Evolutionary conservation across 2,888 invertebrate genomes (phyloP).

Genomic region (Pseudanteris insignis): DNA sequence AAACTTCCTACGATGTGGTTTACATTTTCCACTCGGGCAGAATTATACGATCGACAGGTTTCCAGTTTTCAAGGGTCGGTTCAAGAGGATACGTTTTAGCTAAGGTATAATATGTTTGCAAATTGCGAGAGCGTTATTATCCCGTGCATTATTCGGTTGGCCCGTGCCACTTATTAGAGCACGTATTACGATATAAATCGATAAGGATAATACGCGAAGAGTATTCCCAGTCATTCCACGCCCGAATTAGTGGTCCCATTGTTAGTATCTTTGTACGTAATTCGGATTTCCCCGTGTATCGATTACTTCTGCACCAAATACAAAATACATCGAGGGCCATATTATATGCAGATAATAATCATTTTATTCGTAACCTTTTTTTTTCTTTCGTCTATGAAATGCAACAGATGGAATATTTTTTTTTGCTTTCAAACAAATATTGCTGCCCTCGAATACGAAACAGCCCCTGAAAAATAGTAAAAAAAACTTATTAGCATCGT

Average conservation of each 20-base stretch:
- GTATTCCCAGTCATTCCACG: conserved; percentile 17
- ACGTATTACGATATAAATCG: conserved; percentile 32
- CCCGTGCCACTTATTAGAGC: conserved; percentile 28
- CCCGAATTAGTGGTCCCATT: conserved; percentile 21
- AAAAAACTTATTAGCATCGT: too few relatives aligned
- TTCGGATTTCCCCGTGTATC: conserved; percentile 11
- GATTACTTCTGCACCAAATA: conserved; percentile 10
- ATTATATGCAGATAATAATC: too few relatives aligned
- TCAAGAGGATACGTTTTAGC: conserved; percentile 24
- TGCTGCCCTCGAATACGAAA: too few relatives aligned
- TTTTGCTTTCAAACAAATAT: too few relatives aligned
- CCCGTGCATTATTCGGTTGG: conserved; percentile 24
- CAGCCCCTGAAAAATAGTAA: too few relatives aligned
- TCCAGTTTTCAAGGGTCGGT: conserved; percentile 22
- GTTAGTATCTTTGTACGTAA: conserved; percentile 14
- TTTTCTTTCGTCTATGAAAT: too few relatives aligned
- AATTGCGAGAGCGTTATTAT: conserved; percentile 27
- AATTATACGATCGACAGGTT: conserved; percentile 28
- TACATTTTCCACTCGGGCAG: conserved; percentile 29
- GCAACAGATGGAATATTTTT: not conserved
- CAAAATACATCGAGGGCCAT: not conserved
- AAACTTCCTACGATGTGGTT: conserved; percentile 35
- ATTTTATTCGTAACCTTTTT: too few relatives aligned
- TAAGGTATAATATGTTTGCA: conserved; percentile 29
- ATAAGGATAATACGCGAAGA: conserved; percentile 19